Evolutionary conservation across 2,797 vertebrate genomes (phyloP), one percentile per base, ranked within the genome.

Genomic region (Alectoris magna): DNA sequence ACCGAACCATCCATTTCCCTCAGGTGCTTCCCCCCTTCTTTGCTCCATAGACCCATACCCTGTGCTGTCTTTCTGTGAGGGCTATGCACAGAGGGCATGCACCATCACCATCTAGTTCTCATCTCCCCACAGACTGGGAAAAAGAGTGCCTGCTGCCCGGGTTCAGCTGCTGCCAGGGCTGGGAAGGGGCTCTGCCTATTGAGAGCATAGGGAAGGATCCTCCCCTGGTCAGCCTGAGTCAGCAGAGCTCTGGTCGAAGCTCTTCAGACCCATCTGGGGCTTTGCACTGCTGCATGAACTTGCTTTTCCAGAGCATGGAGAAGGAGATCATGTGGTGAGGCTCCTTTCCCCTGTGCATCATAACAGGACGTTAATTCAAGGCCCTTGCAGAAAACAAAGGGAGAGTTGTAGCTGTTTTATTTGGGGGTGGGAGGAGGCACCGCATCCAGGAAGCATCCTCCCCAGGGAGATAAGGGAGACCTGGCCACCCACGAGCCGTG

Each of bases 401-500:
- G 23, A 59, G 77, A 55, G 60, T 6, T 84, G 87, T 74, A 80
- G 84, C 82, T 66, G 55, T 38, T 84, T 53, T 38, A 3, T 73
- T 70, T 43, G 74, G 76, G 81, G 67, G 18, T 59, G 63, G 85
- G 72, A 84, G 81, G 87, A 81, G 90, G 70, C 63, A 10, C 63
- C 11, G 68, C 73, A 68, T 86, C 23, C 83, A 55, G 76, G 48
- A 85, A 92, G 55, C 72, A 6, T 23, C 12, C 56, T 86, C 76
- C 84, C 3, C 4, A 0, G 51, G 76, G 90, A 85, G 64, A 19
- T 24, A 64, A 62, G 60, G 84, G 87, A 69, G 69, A 85, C 87
- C 89, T 87, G 92, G 80, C 93, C 94, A 93, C 91, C 87, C 95
- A 84, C 83, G 44, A 90, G 92, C 84, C 75, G 66, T 0, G 38